Evolutionary conservation across 30 jellyfish, hydroid and myxozoan species (phyloP).

Genomic region (Sanderia malayensis): DNA sequence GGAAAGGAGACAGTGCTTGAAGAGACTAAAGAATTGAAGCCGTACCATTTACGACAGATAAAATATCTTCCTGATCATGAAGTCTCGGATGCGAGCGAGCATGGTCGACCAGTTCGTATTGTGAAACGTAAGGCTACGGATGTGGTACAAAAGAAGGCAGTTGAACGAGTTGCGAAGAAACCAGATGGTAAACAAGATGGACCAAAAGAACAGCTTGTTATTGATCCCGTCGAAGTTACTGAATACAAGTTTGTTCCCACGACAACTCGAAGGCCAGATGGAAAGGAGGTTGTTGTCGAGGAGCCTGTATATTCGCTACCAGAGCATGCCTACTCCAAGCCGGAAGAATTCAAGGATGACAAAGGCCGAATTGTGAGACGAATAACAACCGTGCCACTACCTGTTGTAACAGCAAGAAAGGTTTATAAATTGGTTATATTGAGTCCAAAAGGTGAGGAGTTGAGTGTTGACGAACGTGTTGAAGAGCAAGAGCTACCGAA

Average conservation of each 20-base stretch:
- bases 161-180: conserved; percentile 48
- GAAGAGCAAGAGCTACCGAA: conserved; percentile 47
- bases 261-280: conserved; percentile 27
- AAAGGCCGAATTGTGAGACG: conserved; percentile 60
- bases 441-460: conserved; percentile 50
- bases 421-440: conserved; percentile 48
- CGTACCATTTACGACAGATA: conserved; percentile 12
- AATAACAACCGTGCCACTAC: conserved; percentile 41
- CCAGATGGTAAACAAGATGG: conserved; percentile 78
- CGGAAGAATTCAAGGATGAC: conserved; percentile 63
- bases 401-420: conserved; percentile 78
- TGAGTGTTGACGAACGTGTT: conserved; percentile 24
- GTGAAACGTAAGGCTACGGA: conserved; percentile 34
- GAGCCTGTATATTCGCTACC: conserved; percentile 38
- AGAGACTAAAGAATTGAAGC: conserved; percentile 15
- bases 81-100: conserved; percentile 29
- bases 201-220: conserved; percentile 62
- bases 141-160: conserved; percentile 45
- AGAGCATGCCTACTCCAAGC: conserved; percentile 28
- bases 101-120: conserved; percentile 36
- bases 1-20: conserved; percentile 1
- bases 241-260: conserved; percentile 35
- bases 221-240: conserved; percentile 79
- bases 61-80: conserved; percentile 18
- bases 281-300: conserved; percentile 10